These are phyloP conservation scores for Steatornis caripensis DNA, from an alignment of 2,113 vertebrate species.

Conservation along the genomic window DNA sequence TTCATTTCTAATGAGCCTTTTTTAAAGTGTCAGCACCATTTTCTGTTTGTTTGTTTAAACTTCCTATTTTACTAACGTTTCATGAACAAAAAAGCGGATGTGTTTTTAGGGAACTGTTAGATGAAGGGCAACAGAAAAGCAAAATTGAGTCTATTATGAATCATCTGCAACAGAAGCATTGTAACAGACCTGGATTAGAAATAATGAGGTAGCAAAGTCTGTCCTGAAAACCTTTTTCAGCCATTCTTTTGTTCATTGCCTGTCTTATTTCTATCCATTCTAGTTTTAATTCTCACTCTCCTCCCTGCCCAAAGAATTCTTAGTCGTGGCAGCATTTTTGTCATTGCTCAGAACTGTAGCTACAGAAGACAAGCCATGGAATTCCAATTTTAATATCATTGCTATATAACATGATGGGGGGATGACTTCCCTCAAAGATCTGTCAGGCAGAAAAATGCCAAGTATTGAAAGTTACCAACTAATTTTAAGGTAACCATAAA, in stretches of 20 bases:
- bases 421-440: not conserved
- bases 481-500: not conserved
- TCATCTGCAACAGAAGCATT: not conserved
- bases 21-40: constrained; percentile 10
- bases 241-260: not conserved
- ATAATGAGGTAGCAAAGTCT: not conserved
- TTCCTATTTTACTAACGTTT: constrained; percentile 12
- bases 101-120: constrained; percentile 1
- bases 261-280: not conserved
- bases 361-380: not conserved
- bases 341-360: not conserved
- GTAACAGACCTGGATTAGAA: constrained; percentile 2
- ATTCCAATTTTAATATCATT: not conserved
- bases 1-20: constrained; percentile 51
- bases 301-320: not conserved
- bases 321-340: not conserved
- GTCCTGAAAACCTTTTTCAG: not conserved
- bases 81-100: not conserved
- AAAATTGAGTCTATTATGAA: not conserved
- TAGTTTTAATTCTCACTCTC: not conserved
- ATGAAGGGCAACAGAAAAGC: constrained; percentile 1
- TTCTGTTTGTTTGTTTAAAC: constrained; percentile 40
- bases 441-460: not conserved
- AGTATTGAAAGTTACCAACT: not conserved
- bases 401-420: not conserved